These are phyloP conservation scores for Beris chalybata DNA, from an alignment of 2,888 invertebrate species.

Conservation along the genomic window DNA sequence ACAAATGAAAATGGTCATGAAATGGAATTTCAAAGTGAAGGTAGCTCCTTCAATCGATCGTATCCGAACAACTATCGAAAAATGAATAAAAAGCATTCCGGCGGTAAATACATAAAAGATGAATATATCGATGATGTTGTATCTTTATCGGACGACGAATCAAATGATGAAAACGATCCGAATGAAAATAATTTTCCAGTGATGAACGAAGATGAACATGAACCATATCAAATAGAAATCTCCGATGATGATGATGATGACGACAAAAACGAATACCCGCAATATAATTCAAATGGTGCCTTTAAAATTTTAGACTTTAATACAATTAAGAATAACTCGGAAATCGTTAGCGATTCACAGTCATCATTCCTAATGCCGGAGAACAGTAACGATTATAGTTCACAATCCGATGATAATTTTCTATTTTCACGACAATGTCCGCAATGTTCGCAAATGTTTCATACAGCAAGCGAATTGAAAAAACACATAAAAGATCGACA, in stretches of 20 bases:
- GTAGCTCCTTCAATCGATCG: neutral
- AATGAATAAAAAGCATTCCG: neutral
- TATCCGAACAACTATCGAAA: neutral
- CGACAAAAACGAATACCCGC: neutral
- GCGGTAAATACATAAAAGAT: neutral
- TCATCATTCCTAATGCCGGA: slow-evolving; percentile 19
- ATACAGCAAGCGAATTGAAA: slow-evolving; percentile 20
- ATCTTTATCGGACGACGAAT: slow-evolving; percentile 24
- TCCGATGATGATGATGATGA: slow-evolving; percentile 23
- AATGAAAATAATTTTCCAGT: slow-evolving; percentile 4
- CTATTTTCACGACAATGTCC: slow-evolving; percentile 15
- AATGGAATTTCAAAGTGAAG: slow-evolving; percentile 11
- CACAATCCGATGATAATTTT: slow-evolving; percentile 18
- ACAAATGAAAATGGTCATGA: slow-evolving; percentile 24
- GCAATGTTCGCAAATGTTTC: slow-evolving; percentile 21
- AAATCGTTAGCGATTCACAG: neutral
- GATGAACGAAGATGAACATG: slow-evolving; percentile 9
- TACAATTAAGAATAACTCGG: slow-evolving; percentile 14
- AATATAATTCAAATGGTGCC: slow-evolving; percentile 2
- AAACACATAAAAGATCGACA: slow-evolving; percentile 14
- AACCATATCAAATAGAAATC: slow-evolving; percentile 14
- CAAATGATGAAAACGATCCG: neutral
- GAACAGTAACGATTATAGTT: slow-evolving; percentile 25
- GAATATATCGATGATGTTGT: slow-evolving; percentile 12
- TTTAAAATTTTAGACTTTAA: slow-evolving; percentile 15